Base-by-base conservation (phyloP, 2,888 invertebrate genomes). In the Vesta saturnalis region DNA sequence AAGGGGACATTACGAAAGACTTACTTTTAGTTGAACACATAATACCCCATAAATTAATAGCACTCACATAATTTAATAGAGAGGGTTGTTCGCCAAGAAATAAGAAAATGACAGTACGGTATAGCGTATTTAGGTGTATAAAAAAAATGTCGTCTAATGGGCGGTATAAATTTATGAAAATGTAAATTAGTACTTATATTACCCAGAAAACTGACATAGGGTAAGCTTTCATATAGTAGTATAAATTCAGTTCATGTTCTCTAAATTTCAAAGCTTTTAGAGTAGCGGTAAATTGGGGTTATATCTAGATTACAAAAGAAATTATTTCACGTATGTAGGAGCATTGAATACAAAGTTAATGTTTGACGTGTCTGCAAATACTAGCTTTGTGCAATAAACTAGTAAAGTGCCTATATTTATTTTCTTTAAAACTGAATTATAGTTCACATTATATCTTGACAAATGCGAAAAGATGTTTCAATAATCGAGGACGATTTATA, bases 191-290 rank as follows among this genome's bases (percentile, higher is more conserved):
- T 18, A 49, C 47, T 49, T n/a, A 49, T 49, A 18, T 49, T 16
- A 49, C 47, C 16, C 5, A 49, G 14, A 15, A 49, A 6, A 18
- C 18, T 16, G 18, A 49, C 18, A 49, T 49, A 49, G 16, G 47
- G 47, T 18, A 49, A 49, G 18, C 18, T 2, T 18, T 49, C 47
- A 49, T 49, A 49, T 49, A 18, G 18, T 49, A 49, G 18, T 49
- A 49, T 49, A 49, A 49, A 49, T 49, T 49, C 47, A 49, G 47
- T 49, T 49, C 47, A 14, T 49, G 47, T 49, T 49, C 47, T 18
- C 47, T 49, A 49, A 49, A 49, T 49, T 49, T 49, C 18, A 49
- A 49, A 49, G 47, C 47, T 49, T 15, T 49, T 3, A 49, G 47
- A 49, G 18, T 18, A 49, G 47, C 47, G 47, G 47, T 49, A 49